Evolutionary conservation across 2,113 vertebrate species (phyloP).

Genomic region (Nasalis larvatus): DNA sequence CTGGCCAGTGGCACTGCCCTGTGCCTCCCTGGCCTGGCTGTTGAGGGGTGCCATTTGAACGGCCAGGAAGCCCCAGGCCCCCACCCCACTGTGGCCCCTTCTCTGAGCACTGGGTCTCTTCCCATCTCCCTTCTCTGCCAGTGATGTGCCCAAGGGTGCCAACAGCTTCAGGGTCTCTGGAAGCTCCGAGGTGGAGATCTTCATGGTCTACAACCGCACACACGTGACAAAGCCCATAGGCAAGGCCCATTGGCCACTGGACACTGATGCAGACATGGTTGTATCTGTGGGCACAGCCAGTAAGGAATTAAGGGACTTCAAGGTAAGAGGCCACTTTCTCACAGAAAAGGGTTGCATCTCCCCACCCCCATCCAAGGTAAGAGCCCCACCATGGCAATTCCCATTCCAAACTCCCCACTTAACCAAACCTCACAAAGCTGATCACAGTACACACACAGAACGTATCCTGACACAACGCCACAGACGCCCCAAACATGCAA

Average conservation of each 20-base stretch:
- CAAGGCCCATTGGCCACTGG: slow-evolving; percentile 78
- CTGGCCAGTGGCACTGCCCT: not conserved
- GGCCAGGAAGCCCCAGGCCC: too few relatives aligned
- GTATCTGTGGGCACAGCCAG: slow-evolving; percentile 76
- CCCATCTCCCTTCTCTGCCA: slow-evolving; percentile 48
- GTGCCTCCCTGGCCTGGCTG: rapidly evolving
- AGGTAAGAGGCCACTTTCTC: slow-evolving; percentile 74
- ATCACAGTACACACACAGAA: rapidly evolving
- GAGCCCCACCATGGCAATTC: not conserved
- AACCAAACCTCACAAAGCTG: not conserved
- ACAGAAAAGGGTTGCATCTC: rapidly evolving
- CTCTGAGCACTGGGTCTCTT: not conserved
- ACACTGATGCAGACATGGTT: slow-evolving; percentile 51
- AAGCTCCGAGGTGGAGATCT: slow-evolving; percentile 71
- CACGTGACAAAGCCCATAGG: slow-evolving; percentile 22
- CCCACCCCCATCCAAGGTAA: too few relatives aligned
- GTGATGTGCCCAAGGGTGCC: slow-evolving; percentile 76
- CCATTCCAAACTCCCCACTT: not conserved
- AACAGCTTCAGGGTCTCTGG: slow-evolving; percentile 74
- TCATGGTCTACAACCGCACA: slow-evolving; percentile 60
- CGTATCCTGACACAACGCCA: not conserved
- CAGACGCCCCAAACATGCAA: rapidly evolving
- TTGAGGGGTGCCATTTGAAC: not conserved
- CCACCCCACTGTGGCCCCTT: rapidly evolving
- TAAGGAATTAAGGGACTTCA: slow-evolving; percentile 77